These are phyloP conservation scores for Diorhabda sublineata DNA, from an alignment of 1,140 invertebrate species.

Conservation along the genomic window DNA sequence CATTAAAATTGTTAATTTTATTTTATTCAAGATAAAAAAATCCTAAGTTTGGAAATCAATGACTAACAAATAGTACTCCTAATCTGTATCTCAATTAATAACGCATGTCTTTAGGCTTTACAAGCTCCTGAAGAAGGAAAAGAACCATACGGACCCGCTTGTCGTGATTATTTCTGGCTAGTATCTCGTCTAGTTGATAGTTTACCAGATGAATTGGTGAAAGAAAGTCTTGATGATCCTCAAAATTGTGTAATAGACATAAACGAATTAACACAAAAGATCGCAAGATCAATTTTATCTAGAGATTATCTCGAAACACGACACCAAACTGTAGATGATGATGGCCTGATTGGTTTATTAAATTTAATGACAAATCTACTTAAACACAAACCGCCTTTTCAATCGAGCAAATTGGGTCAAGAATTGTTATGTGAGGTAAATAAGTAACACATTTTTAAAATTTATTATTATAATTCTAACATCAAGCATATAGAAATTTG, in stretches of 20 bases:
- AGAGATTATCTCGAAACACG: conserved; percentile 79
- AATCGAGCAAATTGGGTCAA: conserved; percentile 73
- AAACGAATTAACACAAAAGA: conserved; percentile 69
- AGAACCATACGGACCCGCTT: conserved; percentile 88
- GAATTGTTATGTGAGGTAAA: conserved; percentile 60
- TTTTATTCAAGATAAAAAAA: no score
- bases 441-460: conserved; percentile 35
- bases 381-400: conserved; percentile 84
- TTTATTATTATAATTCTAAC: no score
- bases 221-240: conserved; percentile 56
- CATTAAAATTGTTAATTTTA: no score
- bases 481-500: no score
- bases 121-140: conserved; percentile 73
- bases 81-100: no score
- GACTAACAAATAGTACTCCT: no score
- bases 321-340: conserved; percentile 76
- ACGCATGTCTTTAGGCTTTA: conserved; percentile 24
- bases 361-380: conserved; percentile 81
- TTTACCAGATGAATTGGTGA: conserved; percentile 72
- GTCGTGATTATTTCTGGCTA: conserved; percentile 91
- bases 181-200: conserved; percentile 83
- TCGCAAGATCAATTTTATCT: conserved; percentile 68
- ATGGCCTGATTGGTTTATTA: conserved; percentile 84
- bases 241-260: conserved; percentile 60
- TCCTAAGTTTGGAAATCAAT: no score